Base-by-base conservation (phyloP, 2,797 vertebrate genomes). In the Mastacembelus armatus region DNA sequence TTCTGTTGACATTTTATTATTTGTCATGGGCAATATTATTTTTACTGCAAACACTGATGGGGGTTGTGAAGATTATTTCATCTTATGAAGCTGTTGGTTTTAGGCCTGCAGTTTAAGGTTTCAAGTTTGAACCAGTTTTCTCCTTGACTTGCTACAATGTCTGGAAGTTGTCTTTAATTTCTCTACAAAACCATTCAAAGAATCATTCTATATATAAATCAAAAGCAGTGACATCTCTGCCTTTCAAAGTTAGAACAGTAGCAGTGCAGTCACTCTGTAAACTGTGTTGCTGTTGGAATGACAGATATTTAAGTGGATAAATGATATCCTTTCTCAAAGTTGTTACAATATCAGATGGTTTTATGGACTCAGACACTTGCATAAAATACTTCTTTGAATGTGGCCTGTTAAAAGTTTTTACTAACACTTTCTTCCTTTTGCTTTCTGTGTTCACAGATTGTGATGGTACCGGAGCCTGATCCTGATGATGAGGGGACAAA, bases 401-500 rank as follows among this genome's bases (percentile, higher is more conserved):
- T 57, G 40, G 7, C 16, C 33, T 26, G 49, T 19, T 15, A 1
- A 45, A 52, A 55, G 40, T 63, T 49, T 49, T 48, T n/a, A 8
- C 66, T 87, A 61, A 88, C 42, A 18, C 7, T 64, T 14, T 64
- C 68, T 21, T n/a, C 74, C 68, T 57, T 45, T 71, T 49, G 10
- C 32, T 86, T 27, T 73, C 11, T 81, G 32, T 70, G 19, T 87
- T 77, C 33, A 33, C 91, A 97, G 96, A 94, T 95, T 92, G 96
- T 96, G 86, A 89, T 96, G 77, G 77, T 95, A 76, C 93, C 94
- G 32, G 95, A 96, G 78, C 85, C 93, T 40, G 96, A 98, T 84
- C 95, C 95, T 22, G 95, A 97, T 74, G 95, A 90, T 10, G 96
- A 98, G 35, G 96, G 96, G 69, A 96, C 96, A n/a, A 98, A 98